phyloP scores from a whole-genome alignment of 37 sponge, comb jelly and placozoan species.

The Tethya wilhelma region DNA sequence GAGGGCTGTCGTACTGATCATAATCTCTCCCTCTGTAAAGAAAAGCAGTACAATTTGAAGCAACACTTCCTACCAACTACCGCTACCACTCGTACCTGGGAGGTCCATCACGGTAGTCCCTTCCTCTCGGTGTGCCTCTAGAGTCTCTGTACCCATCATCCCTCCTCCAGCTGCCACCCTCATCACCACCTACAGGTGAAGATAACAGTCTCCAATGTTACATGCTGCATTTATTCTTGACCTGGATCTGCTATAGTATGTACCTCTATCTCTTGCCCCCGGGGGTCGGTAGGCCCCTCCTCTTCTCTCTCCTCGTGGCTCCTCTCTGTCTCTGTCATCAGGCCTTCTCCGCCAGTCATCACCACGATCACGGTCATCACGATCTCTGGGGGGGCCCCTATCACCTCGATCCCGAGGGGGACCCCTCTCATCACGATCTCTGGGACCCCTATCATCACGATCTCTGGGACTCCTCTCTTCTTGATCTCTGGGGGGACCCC shows the following conservation, averaged over 20 bases:
- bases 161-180: conserved; percentile 3
- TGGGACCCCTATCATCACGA: conserved; percentile 2
- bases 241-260: too few species aligned
- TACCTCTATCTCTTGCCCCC: neutral
- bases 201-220: too few species aligned
- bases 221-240: too few species aligned
- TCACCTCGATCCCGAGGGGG: neutral
- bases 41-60: neutral
- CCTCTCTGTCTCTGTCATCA: neutral
- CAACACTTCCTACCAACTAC: neutral
- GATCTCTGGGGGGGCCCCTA: neutral
- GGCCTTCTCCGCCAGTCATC: neutral
- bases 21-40: conserved; percentile 5
- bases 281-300: neutral
- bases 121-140: neutral
- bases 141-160: neutral
- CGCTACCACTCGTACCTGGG: neutral
- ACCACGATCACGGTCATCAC: conserved; percentile 5
- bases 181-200: too few species aligned
- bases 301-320: too few species aligned
- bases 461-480: conserved; percentile 13
- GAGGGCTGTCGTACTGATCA: neutral
- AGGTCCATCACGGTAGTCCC: neutral
- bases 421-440: conserved; percentile 16
- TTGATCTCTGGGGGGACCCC: neutral